Evolutionary conservation across 2,888 invertebrate species (phyloP).

Genomic region (Apotomis betuletana): DNA sequence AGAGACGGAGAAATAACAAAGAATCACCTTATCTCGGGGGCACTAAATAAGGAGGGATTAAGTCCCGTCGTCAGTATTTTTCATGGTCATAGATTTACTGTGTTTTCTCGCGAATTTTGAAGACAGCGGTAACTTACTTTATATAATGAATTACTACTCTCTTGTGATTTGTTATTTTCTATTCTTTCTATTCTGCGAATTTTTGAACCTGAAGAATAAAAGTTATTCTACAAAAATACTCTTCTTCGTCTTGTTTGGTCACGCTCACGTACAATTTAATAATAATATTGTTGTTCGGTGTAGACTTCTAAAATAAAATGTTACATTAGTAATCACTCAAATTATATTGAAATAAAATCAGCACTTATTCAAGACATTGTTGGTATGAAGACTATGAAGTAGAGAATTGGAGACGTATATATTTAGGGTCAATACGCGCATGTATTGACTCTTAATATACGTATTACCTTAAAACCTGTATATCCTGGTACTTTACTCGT

Average conservation of each 20-base stretch:
- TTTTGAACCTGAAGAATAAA: neutral
- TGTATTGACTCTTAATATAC: neutral
- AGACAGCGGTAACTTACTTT: slow-evolving; percentile 4
- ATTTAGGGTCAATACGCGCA: no score
- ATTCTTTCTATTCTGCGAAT: slow-evolving; percentile 8
- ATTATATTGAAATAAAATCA: no score
- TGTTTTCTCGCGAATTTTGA: slow-evolving; percentile 15
- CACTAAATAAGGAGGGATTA: slow-evolving; percentile 38
- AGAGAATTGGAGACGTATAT: no score
- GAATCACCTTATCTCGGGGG: slow-evolving; percentile 48
- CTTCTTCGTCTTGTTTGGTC: neutral
- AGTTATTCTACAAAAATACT: neutral
- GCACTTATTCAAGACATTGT: no score
- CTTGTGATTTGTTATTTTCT: slow-evolving; percentile 15
- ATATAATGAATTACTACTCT: slow-evolving; percentile 14
- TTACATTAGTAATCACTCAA: no score
- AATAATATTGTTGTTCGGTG: neutral
- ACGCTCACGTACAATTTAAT: neutral
- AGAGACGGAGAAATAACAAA: slow-evolving; percentile 41
- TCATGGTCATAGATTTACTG: slow-evolving; percentile 24
- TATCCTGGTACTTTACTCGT: neutral
- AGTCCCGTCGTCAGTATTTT: slow-evolving; percentile 29
- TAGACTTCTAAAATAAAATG: neutral
- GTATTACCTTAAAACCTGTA: neutral
- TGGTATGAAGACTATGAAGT: no score